Evolutionary conservation across 2,797 vertebrate species (phyloP).

Genomic region (Lycodopsis pacificus): DNA sequence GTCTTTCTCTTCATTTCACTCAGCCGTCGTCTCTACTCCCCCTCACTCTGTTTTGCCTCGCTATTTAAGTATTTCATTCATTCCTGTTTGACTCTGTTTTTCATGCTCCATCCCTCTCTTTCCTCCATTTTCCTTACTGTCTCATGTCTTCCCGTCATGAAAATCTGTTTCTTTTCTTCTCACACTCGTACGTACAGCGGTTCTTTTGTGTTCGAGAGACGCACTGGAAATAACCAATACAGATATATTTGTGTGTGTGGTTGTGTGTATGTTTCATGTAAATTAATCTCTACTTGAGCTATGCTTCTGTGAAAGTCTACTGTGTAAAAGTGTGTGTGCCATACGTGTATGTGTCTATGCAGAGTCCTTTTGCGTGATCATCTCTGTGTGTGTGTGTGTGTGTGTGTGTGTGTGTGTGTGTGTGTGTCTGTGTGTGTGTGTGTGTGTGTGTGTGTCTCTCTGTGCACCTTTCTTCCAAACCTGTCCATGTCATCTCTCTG

Average conservation of each 20-base stretch:
- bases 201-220: conserved; percentile 37
- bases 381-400: conserved; percentile 10
- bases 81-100: conserved; percentile 53
- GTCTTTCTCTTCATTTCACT: conserved; percentile 73
- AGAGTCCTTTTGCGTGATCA: conserved; percentile 22
- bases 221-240: conserved; percentile 27
- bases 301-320: conserved; percentile 20
- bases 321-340: conserved; percentile 29
- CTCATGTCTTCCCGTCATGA: conserved; percentile 24
- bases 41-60: conserved; percentile 54
- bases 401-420: neutral
- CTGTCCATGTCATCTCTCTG: conserved; percentile 70
- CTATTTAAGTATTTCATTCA: conserved; percentile 64
- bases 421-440: conserved; percentile 16
- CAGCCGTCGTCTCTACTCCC: conserved; percentile 48
- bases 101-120: conserved; percentile 51
- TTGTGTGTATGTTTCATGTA: conserved; percentile 33
- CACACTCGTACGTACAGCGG: conserved; percentile 1
- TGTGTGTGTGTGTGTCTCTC: conserved; percentile 3
- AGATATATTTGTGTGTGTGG: neutral
- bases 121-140: conserved; percentile 30
- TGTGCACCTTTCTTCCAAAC: conserved; percentile 53
- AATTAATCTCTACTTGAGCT: conserved; percentile 36
- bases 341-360: conserved; percentile 3
- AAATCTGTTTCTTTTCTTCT: conserved; percentile 13